Evolutionary conservation across 2,113 vertebrate species (phyloP).

Genomic region (Copsychus sechellarum): DNA sequence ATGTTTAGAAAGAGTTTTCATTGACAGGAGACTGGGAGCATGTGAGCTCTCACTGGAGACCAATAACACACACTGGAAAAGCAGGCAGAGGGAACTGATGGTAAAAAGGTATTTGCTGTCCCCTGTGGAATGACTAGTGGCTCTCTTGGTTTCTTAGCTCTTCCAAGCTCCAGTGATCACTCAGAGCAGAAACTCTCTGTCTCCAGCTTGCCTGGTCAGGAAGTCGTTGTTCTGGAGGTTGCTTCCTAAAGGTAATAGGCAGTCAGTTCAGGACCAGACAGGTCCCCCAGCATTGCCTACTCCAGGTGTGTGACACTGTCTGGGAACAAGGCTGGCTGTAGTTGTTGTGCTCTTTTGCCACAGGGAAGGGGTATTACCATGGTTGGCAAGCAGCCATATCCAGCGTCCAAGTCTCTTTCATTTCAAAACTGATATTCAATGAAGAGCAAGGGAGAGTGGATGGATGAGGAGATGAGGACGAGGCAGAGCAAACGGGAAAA

Average conservation of each 20-base stretch:
- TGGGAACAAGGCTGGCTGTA: conserved; percentile 39
- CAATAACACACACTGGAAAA: background rate
- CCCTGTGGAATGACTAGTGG: background rate
- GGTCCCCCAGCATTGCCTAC: background rate
- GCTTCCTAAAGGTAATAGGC: background rate
- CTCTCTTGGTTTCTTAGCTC: background rate
- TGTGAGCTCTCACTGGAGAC: conserved; percentile 33
- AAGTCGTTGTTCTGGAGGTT: background rate
- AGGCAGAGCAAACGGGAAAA: conserved; percentile 56
- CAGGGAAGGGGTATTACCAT: background rate
- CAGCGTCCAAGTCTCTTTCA: conserved; percentile 28
- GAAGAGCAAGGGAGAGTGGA: conserved; percentile 34
- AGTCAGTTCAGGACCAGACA: conserved; percentile 23
- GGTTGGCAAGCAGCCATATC: conserved; percentile 28
- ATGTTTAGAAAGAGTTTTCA: conserved; percentile 67
- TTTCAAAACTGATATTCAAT: conserved; percentile 32
- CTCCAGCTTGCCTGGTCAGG: background rate
- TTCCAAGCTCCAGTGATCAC: background rate
- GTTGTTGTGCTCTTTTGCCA: conserved; percentile 50
- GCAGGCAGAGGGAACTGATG: conserved; percentile 33
- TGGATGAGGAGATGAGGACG: conserved; percentile 13
- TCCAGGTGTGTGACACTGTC: conserved; percentile 14
- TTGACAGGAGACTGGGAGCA: conserved; percentile 43
- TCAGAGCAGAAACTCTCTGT: background rate
- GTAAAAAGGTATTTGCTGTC: conserved; percentile 6